Conservation (phyloP, 2,113 vertebrate species). For the Paramisgurnus dabryanus region DNA sequence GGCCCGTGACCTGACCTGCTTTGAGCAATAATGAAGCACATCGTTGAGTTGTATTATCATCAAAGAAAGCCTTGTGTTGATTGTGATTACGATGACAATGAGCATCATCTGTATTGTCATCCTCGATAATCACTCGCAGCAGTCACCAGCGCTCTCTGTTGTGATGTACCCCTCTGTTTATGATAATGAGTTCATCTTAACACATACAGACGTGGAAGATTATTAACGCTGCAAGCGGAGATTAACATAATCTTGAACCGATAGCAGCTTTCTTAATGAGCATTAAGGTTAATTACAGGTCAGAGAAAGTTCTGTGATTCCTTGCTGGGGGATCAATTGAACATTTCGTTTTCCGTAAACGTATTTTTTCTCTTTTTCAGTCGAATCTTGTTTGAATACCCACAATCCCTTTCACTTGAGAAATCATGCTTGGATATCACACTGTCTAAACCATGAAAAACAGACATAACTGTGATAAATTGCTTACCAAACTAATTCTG, state of each 20-base stretch:
- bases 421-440: slow-evolving; percentile 45
- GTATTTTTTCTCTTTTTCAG: background rate
- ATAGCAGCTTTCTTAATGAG: background rate
- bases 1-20: slow-evolving; percentile 34
- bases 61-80: slow-evolving; percentile 36
- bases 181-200: slow-evolving; percentile 21
- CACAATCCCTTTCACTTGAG: slow-evolving; percentile 23
- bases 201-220: slow-evolving; percentile 2
- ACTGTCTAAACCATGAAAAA: slow-evolving; percentile 53
- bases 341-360: background rate
- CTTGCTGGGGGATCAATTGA: background rate
- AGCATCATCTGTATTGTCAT: slow-evolving; percentile 37
- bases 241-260: background rate
- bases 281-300: slow-evolving; percentile 20
- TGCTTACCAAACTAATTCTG: slow-evolving; percentile 61
- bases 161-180: slow-evolving; percentile 18
- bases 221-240: background rate
- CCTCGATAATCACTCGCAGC: slow-evolving; percentile 32
- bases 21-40: slow-evolving; percentile 37
- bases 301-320: background rate
- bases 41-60: slow-evolving; percentile 41
- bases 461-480: slow-evolving; percentile 69
- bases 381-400: background rate
- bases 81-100: slow-evolving; percentile 43
- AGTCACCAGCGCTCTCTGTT: background rate